These are phyloP conservation scores for Listrodromus nycthemerus DNA, from an alignment of 2,888 invertebrate species.

Conservation along the genomic window DNA sequence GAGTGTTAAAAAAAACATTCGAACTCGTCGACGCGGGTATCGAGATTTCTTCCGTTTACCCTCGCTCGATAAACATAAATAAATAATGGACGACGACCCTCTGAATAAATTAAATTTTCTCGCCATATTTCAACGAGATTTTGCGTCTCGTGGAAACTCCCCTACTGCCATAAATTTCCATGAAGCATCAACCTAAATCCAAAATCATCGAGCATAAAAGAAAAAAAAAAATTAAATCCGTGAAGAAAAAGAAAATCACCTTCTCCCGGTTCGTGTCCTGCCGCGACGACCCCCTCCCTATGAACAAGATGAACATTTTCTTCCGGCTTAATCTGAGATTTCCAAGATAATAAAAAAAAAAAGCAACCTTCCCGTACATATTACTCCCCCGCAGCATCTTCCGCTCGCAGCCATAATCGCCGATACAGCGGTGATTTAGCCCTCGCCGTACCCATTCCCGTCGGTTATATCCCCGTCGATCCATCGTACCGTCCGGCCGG, in stretches of 20 bases:
- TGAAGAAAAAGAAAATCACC: neutral
- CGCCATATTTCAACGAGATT: neutral
- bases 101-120: neutral
- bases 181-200: neutral
- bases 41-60: neutral
- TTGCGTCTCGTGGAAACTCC: neutral
- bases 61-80: neutral
- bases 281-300: neutral
- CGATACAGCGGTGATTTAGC: constrained; percentile 3
- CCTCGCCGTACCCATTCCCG: constrained; percentile 2
- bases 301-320: neutral
- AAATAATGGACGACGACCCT: neutral
- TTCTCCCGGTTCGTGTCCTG: neutral
- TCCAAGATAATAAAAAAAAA: neutral
- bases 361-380: neutral
- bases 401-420: constrained; percentile 12
- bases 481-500: constrained; percentile 40
- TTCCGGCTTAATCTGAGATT: neutral
- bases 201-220: neutral
- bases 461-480: constrained; percentile 16
- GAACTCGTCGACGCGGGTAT: neutral
- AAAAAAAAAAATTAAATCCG: neutral
- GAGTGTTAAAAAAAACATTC: neutral
- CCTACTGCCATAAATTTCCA: neutral
- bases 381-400: neutral